Percentiles rank a stretch among this genome's conserved stretches.
These are phyloP conservation scores for Danionella cerebrum DNA, from an alignment of 2,113 vertebrate genomes.

Conservation along the genomic window DNA sequence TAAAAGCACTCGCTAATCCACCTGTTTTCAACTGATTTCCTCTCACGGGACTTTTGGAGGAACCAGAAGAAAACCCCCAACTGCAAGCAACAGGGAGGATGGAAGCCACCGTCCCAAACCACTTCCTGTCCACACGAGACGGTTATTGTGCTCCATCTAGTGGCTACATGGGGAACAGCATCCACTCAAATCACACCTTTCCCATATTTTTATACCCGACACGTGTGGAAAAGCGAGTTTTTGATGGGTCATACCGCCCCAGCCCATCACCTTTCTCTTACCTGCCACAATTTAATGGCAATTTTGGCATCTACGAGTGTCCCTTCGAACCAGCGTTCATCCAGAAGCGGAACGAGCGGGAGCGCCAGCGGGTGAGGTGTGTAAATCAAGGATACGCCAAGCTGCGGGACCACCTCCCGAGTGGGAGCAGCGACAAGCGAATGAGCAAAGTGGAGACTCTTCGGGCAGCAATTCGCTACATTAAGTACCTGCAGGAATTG, in stretches of 20 bases:
- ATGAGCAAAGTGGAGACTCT: conserved; percentile 82
- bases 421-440: conserved; percentile 57
- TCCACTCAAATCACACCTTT: conserved; percentile 29
- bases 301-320: conserved; percentile 66
- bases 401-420: conserved; percentile 72
- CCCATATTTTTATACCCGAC: conserved; percentile 64
- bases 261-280: conserved; percentile 54
- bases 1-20: background rate
- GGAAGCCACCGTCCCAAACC: no score
- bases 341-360: conserved; percentile 77
- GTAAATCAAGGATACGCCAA: conserved; percentile 78
- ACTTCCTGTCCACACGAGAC: conserved; percentile 31
- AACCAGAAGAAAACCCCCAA: no score
- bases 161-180: conserved; percentile 41
- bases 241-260: conserved; percentile 51
- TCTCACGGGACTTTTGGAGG: no score
- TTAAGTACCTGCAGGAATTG: conserved; percentile 71
- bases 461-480: conserved; percentile 75
- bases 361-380: conserved; percentile 74
- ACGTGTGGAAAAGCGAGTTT: conserved; percentile 50
- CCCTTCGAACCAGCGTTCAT: conserved; percentile 75
- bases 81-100: no score
- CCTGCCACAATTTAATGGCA: conserved; percentile 60
- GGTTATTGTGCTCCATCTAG: conserved; percentile 51
- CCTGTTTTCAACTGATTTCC: background rate